These are phyloP conservation scores for Apogon hyalosoma DNA, from an alignment of 2,797 vertebrate genomes.

Conservation along the genomic window DNA sequence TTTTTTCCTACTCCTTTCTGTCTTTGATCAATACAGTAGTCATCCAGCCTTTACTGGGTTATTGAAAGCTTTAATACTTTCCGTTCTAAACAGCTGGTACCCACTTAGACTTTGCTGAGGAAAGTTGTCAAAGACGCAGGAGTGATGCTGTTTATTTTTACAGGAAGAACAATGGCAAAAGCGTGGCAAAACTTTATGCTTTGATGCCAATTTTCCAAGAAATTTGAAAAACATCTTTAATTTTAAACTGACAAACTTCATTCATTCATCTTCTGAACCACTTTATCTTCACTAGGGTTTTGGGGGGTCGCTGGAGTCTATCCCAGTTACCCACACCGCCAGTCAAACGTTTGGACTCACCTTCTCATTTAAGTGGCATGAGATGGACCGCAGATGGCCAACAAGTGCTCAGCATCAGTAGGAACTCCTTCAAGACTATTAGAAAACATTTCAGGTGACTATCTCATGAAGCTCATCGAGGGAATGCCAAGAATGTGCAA, in stretches of 20 bases:
- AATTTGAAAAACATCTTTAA: neutral
- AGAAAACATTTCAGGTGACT: too few species aligned
- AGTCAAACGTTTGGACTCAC: too few species aligned
- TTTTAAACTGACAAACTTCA: neutral
- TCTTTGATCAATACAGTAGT: conserved; percentile 31
- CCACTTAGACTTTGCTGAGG: conserved; percentile 7
- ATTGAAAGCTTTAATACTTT: conserved; percentile 31
- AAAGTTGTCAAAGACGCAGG: conserved; percentile 8
- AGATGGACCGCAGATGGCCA: too few species aligned
- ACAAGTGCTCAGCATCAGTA: too few species aligned
- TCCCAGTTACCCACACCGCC: too few species aligned
- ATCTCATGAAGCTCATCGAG: too few species aligned
- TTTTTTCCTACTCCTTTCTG: conserved; percentile 1
- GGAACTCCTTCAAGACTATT: too few species aligned
- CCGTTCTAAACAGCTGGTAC: conserved; percentile 17
- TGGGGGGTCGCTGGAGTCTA: too few species aligned
- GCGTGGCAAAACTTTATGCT: conserved; percentile 7
- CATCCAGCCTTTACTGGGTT: conserved; percentile 21
- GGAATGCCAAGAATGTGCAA: too few species aligned
- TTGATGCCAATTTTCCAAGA: conserved; percentile 8
- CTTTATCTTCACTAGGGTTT: too few species aligned
- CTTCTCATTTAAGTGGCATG: too few species aligned
- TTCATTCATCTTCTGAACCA: too few species aligned
- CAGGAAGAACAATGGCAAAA: conserved; percentile 10
- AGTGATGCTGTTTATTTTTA: conserved; percentile 16